phyloP scores from a whole-genome alignment of 2,888 invertebrate species.

The Dryobotodes eremita region DNA sequence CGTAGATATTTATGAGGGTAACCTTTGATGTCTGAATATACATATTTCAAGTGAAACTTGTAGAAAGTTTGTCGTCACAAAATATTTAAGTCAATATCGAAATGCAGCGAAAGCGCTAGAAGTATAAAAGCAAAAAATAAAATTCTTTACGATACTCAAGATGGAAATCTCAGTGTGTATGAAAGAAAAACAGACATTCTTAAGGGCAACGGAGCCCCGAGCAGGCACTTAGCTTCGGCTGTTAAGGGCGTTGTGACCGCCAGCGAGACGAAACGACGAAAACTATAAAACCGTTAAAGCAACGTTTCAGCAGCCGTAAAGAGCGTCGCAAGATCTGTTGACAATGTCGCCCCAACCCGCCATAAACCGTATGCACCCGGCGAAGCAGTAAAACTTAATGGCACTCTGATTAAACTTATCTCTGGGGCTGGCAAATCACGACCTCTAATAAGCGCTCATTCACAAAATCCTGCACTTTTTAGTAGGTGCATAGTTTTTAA shows the following conservation, averaged over 20 bases:
- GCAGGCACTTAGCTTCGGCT: slow-evolving; percentile 89
- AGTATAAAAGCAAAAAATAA: slow-evolving; percentile 72
- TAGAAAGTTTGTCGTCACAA: slow-evolving; percentile 9
- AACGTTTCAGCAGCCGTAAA: slow-evolving; percentile 90
- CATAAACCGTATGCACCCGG: slow-evolving; percentile 90
- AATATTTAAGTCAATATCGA: slow-evolving; percentile 25
- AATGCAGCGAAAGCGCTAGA: slow-evolving; percentile 39
- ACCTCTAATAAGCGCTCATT: slow-evolving; percentile 82
- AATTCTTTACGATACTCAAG: slow-evolving; percentile 83
- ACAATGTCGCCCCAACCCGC: slow-evolving; percentile 89
- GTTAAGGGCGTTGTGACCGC: slow-evolving; percentile 89
- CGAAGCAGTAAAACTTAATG: slow-evolving; percentile 89
- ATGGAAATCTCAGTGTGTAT: slow-evolving; percentile 86
- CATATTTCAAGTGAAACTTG: not conserved
- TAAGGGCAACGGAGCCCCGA: slow-evolving; percentile 86
- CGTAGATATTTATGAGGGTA: not conserved
- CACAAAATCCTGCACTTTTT: slow-evolving; percentile 73
- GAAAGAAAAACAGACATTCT: slow-evolving; percentile 87
- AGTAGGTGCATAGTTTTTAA: slow-evolving; percentile 72
- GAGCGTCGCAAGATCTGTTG: slow-evolving; percentile 90
- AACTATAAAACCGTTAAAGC: slow-evolving; percentile 91
- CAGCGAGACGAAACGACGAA: slow-evolving; percentile 89
- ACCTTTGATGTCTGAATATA: slow-evolving; percentile 17
- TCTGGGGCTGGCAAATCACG: slow-evolving; percentile 83
- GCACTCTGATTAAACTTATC: slow-evolving; percentile 90